Evolutionary conservation across 2,113 vertebrate species (phyloP).

Genomic region (Neofelis nebulosa): DNA sequence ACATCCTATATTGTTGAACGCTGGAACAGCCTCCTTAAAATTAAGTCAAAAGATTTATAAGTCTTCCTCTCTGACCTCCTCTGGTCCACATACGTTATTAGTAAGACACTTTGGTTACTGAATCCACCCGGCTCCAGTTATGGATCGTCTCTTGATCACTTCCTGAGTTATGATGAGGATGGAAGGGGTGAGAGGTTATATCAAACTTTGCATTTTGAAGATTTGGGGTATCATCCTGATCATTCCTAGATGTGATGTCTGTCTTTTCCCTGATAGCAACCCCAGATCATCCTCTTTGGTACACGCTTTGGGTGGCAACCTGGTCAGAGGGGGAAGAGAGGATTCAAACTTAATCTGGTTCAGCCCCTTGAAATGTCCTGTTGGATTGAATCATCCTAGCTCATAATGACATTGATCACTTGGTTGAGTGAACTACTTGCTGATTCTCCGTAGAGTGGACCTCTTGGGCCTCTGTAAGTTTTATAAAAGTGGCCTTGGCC

Average conservation of each 20-base stretch:
- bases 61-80: background rate
- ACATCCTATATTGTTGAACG: background rate
- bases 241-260: background rate
- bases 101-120: background rate
- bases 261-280: background rate
- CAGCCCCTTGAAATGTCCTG: background rate
- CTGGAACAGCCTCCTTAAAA: background rate
- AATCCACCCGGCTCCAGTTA: background rate
- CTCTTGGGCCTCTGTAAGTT: background rate
- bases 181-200: background rate
- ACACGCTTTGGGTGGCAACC: background rate
- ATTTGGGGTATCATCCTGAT: background rate
- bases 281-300: background rate
- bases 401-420: background rate
- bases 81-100: background rate
- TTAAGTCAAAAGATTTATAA: background rate
- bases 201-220: background rate
- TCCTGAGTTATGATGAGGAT: background rate
- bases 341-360: background rate
- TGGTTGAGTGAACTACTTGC: background rate
- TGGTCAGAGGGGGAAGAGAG: background rate
- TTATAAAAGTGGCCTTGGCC: background rate
- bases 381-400: background rate
- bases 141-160: background rate
- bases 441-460: background rate